Conservation (phyloP, 2,113 vertebrate genomes). For the Excalfactoria chinensis region DNA sequence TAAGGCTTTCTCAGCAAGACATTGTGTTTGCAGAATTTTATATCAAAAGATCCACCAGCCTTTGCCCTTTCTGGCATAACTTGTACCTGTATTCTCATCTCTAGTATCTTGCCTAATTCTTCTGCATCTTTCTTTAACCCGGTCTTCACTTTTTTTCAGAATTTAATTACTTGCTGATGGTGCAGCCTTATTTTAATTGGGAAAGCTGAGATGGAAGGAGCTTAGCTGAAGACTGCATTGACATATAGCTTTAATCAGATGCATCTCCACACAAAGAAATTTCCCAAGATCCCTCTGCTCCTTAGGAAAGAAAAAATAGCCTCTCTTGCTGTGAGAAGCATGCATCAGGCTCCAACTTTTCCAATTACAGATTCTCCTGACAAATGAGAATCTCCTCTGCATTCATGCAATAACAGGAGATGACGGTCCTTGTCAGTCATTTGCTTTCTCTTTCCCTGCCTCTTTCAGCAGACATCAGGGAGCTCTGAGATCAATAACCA, state of each 20-base stretch:
- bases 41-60: not conserved
- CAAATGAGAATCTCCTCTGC: not conserved
- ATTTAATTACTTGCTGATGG: not conserved
- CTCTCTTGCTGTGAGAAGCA: accelerated
- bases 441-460: not conserved
- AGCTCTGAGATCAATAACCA: not conserved
- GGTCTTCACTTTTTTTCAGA: not conserved
- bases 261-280: not conserved
- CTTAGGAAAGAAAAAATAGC: not conserved
- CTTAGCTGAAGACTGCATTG: not conserved
- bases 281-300: not conserved
- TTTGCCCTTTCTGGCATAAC: not conserved
- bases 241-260: not conserved
- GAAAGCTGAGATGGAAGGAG: not conserved
- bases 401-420: not conserved
- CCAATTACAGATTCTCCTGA: not conserved
- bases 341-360: not conserved
- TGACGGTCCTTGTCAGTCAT: not conserved
- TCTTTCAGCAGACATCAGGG: not conserved
- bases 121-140: not conserved
- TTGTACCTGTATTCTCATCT: not conserved
- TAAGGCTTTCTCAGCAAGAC: not conserved
- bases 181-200: not conserved
- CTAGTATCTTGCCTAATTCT: not conserved
- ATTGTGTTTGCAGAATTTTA: not conserved